phyloP scores from a whole-genome alignment of 2,113 vertebrate genomes.

The Circaetus cinerascens region DNA sequence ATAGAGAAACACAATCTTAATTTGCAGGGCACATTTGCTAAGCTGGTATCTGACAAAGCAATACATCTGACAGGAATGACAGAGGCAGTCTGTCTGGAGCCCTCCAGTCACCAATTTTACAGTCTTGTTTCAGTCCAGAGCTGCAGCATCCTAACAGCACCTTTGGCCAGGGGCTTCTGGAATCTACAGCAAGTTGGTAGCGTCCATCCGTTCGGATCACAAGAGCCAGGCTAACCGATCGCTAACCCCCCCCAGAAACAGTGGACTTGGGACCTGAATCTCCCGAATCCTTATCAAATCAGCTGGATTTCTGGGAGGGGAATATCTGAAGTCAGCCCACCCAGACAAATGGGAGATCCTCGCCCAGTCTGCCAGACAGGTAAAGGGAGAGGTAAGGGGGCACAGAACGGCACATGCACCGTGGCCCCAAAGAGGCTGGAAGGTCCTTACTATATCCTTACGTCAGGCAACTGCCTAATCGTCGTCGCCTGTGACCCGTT shows the following conservation, averaged over 20 bases:
- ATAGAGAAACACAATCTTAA: background rate
- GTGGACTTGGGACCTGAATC: background rate
- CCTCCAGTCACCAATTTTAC: background rate
- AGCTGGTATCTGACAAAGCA: background rate
- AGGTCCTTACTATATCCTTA: background rate
- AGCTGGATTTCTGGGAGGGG: background rate
- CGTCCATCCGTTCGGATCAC: fast-evolving
- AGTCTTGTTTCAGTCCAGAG: background rate
- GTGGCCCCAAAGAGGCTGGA: background rate
- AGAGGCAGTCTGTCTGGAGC: background rate
- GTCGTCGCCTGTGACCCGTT: background rate
- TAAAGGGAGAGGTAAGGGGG: background rate
- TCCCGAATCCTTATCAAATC: background rate
- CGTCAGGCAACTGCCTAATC: background rate
- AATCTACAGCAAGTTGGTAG: background rate
- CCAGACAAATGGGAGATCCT: background rate
- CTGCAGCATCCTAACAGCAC: background rate
- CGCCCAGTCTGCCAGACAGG: background rate
- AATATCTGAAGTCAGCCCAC: background rate
- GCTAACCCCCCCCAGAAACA: background rate
- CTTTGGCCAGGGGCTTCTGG: background rate
- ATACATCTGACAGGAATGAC: background rate
- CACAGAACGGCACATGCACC: background rate
- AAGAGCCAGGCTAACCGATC: background rate
- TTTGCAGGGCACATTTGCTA: background rate